Conservation (phyloP, 2,888 invertebrate species). For the Apoda limacodes region DNA sequence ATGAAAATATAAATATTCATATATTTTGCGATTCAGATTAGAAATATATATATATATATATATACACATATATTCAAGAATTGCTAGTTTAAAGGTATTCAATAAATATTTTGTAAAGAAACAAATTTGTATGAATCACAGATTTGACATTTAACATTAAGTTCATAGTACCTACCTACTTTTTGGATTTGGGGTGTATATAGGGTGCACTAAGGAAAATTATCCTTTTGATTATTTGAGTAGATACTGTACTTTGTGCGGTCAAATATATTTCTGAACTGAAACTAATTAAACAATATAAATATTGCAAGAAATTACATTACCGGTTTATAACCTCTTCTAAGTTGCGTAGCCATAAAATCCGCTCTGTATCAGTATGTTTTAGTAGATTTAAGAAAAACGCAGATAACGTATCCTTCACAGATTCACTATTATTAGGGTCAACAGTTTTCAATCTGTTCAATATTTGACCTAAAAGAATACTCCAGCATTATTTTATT, state of each 20-base stretch:
- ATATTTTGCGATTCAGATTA: too few relatives aligned
- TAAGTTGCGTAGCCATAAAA: slow-evolving; percentile 37
- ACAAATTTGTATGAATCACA: too few relatives aligned
- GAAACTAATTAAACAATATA: not conserved
- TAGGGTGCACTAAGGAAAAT: not conserved
- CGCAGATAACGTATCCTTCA: slow-evolving; percentile 39
- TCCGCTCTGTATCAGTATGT: slow-evolving; percentile 29
- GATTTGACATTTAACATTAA: too few relatives aligned
- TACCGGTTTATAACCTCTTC: slow-evolving; percentile 50
- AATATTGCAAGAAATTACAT: slow-evolving; percentile 9
- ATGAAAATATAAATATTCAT: too few relatives aligned
- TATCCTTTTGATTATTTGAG: not conserved
- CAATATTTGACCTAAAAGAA: slow-evolving; percentile 44
- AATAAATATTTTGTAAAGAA: too few relatives aligned
- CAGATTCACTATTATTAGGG: slow-evolving; percentile 45
- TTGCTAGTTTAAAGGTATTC: too few relatives aligned
- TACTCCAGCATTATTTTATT: slow-evolving; percentile 1
- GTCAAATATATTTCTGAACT: not conserved
- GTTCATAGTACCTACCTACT: too few relatives aligned
- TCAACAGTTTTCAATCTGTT: slow-evolving; percentile 45
- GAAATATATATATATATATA: too few relatives aligned
- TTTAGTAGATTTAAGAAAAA: slow-evolving; percentile 45
- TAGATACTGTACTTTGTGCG: not conserved
- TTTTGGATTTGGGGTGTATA: too few relatives aligned
- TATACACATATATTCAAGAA: too few relatives aligned